Evolutionary conservation across 2,797 vertebrate species (phyloP).

Genomic region (Triplophysa yarkandensis): DNA sequence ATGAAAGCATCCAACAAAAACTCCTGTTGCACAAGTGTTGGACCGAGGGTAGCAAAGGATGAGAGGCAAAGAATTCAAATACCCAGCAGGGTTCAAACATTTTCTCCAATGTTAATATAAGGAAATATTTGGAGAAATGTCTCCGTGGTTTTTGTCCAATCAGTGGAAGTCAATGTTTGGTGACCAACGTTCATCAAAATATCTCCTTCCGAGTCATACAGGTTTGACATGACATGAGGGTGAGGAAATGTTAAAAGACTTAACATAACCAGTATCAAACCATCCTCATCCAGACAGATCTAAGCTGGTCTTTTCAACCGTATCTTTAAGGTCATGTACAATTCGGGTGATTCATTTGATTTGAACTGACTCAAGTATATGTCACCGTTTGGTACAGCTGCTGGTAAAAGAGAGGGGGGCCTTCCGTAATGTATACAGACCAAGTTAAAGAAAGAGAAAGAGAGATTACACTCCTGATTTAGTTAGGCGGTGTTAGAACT

Average conservation of each 20-base stretch:
- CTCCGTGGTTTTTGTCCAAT: too few species aligned
- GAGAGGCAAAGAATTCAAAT: conserved; percentile 2
- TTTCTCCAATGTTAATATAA: conserved; percentile 10
- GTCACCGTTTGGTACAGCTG: conserved; percentile 9
- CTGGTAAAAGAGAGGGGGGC: conserved; percentile 6
- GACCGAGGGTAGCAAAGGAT: conserved; percentile 6
- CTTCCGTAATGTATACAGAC: conserved; percentile 29
- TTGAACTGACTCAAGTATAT: conserved; percentile 9
- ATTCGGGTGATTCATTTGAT: conserved; percentile 14
- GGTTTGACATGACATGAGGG: too few species aligned
- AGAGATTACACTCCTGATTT: conserved; percentile 46
- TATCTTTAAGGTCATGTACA: background rate
- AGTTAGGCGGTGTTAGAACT: conserved; percentile 47
- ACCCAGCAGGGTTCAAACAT: conserved; percentile 13
- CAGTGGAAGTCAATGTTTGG: too few species aligned
- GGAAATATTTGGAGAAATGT: too few species aligned
- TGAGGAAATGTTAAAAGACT: too few species aligned
- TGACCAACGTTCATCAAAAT: too few species aligned
- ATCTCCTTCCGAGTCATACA: too few species aligned
- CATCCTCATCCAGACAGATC: background rate
- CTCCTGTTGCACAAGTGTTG: conserved; percentile 36
- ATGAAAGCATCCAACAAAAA: conserved; percentile 41
- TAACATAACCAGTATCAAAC: background rate
- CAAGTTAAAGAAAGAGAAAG: conserved; percentile 7
- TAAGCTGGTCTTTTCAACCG: background rate